Evolutionary conservation across 64 coral and sea anemone species (phyloP).

Genomic region (Acropora tenuis): DNA sequence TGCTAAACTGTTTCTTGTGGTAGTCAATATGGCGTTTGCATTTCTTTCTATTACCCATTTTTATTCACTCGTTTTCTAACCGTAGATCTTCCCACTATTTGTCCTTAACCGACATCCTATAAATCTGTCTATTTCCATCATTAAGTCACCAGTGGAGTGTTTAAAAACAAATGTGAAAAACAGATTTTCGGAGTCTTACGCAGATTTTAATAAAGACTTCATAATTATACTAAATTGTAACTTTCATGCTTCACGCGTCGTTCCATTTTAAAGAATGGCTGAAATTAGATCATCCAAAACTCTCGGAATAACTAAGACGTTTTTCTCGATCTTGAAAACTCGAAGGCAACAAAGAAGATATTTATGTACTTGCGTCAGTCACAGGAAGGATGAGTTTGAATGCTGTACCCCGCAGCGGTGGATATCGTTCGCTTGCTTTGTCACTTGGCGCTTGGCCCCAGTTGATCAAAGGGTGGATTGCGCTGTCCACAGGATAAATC

Average conservation of each 20-base stretch:
- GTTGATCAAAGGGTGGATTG: no score
- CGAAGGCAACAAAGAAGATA: conserved; percentile 47
- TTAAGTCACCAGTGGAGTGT: not conserved
- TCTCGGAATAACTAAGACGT: not conserved
- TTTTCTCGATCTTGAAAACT: not conserved
- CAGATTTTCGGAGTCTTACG: not conserved
- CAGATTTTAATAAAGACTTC: not conserved
- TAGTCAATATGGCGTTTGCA: not conserved
- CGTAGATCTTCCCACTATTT: not conserved
- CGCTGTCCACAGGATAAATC: no score
- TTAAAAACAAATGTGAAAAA: not conserved
- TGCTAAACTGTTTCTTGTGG: not conserved
- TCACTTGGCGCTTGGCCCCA: no score
- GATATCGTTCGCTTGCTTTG: no score
- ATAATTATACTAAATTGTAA: not conserved
- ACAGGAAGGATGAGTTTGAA: no score
- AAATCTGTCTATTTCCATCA: not conserved
- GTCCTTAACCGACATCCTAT: not conserved
- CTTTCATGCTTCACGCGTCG: no score
- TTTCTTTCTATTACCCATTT: not conserved
- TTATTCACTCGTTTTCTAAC: not conserved
- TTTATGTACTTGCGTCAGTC: not conserved
- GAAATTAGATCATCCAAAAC: not conserved
- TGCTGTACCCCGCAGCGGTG: no score
- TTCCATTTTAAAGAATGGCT: not conserved